A percentile compares a stretch with the other conserved stretches of the same genome.
Evolutionary conservation across 2,113 vertebrate genomes (phyloP).

Genomic region (Anolis sagrei): DNA sequence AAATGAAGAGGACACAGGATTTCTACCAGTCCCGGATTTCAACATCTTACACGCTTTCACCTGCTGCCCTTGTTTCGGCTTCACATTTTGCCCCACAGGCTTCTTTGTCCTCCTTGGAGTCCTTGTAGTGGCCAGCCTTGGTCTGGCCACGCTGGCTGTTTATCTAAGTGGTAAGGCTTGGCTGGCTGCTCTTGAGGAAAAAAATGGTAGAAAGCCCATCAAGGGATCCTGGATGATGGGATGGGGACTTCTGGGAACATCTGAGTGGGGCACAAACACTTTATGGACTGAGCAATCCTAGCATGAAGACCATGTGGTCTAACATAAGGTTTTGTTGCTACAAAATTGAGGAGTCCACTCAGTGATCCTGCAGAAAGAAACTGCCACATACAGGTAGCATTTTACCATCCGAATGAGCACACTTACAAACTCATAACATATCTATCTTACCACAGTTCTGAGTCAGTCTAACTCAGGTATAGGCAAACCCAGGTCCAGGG

Average conservation of each 20-base stretch:
- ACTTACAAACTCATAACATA: too few relatives aligned
- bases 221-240: too few relatives aligned
- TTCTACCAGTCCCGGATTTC: slow-evolving; percentile 56
- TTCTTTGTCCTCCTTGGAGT: slow-evolving; percentile 77
- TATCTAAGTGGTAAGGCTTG: slow-evolving; percentile 74
- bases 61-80: slow-evolving; percentile 61
- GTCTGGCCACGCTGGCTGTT: slow-evolving; percentile 74
- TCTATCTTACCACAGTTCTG: too few relatives aligned
- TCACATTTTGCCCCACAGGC: slow-evolving; percentile 64
- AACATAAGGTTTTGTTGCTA: neutral
- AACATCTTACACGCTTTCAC: neutral
- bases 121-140: slow-evolving; percentile 79
- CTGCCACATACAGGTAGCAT: neutral
- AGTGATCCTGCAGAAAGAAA: neutral
- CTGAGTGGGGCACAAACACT: neutral
- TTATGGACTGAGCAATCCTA: too few relatives aligned
- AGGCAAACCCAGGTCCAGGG: too few relatives aligned
- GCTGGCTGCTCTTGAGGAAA: neutral
- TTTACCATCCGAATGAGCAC: too few relatives aligned
- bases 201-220: too few relatives aligned
- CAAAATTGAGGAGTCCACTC: neutral
- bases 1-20: slow-evolving; percentile 26
- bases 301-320: neutral
- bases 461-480: too few relatives aligned
- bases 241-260: neutral